phyloP scores from a whole-genome alignment of 2,888 invertebrate species.

The Trachelus tabidus region DNA sequence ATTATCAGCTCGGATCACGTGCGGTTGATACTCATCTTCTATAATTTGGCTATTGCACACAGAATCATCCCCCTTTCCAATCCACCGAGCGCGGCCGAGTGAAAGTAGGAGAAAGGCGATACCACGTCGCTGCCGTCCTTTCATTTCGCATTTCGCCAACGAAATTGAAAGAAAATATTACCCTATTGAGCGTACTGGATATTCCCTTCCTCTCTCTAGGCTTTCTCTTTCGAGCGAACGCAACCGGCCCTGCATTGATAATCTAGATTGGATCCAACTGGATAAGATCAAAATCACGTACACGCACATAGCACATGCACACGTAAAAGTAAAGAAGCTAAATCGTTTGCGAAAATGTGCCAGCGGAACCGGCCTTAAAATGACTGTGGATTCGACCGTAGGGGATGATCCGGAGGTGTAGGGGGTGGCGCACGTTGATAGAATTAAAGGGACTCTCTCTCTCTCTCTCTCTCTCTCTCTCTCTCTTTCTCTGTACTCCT shows the following conservation, averaged over 20 bases:
- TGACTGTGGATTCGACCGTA: background rate
- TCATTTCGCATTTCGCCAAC: slow-evolving; percentile 30
- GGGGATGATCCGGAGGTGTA: slow-evolving; percentile 19
- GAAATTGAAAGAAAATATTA: slow-evolving; percentile 58
- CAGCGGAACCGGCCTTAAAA: too few relatives aligned
- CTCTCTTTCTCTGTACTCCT: slow-evolving; percentile 35
- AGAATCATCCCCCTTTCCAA: slow-evolving; percentile 12
- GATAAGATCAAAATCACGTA: too few relatives aligned
- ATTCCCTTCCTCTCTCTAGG: background rate
- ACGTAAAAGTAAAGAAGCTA: too few relatives aligned
- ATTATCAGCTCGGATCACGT: slow-evolving; percentile 60
- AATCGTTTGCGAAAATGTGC: too few relatives aligned
- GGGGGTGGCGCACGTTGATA: too few relatives aligned
- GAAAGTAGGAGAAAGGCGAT: slow-evolving; percentile 11
- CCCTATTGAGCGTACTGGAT: background rate
- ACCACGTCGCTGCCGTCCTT: slow-evolving; percentile 19
- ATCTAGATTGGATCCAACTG: too few relatives aligned
- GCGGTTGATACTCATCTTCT: slow-evolving; percentile 60
- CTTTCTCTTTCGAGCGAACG: slow-evolving; percentile 12
- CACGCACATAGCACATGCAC: too few relatives aligned
- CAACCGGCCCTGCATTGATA: slow-evolving; percentile 5
- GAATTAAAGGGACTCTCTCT: too few relatives aligned
- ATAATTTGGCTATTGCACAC: slow-evolving; percentile 50
- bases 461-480: too few relatives aligned
- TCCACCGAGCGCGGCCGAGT: slow-evolving; percentile 11